Conservation (phyloP, 2,888 invertebrate genomes). For the Agrotis exclamationis region DNA sequence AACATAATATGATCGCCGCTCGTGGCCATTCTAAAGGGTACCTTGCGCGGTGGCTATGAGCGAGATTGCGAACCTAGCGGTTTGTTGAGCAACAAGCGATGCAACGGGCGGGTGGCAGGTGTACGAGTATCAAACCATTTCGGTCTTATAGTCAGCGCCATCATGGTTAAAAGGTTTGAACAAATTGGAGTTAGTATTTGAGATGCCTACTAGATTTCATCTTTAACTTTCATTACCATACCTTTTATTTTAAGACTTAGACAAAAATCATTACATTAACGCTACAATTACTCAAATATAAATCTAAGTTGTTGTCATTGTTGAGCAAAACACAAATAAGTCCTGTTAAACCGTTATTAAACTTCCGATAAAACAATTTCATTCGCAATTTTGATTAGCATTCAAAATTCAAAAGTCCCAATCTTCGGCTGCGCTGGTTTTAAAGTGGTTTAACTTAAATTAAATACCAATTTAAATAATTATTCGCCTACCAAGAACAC, state of each 20-base stretch:
- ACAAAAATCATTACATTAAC: background rate
- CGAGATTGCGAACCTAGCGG: too few relatives aligned
- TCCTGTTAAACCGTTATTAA: background rate
- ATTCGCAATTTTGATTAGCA: slow-evolving; percentile 48
- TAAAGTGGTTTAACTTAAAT: slow-evolving; percentile 56
- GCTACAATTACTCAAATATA: background rate
- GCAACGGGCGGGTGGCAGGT: too few relatives aligned
- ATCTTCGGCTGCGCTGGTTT: slow-evolving; percentile 12
- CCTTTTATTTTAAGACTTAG: background rate
- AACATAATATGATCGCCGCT: too few relatives aligned
- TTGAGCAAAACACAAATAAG: background rate
- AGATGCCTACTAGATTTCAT: too few relatives aligned
- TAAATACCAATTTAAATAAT: slow-evolving; percentile 58
- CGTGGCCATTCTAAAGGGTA: too few relatives aligned
- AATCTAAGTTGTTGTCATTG: background rate
- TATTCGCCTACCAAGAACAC: slow-evolving; percentile 51
- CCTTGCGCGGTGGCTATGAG: too few relatives aligned
- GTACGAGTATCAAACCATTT: too few relatives aligned
- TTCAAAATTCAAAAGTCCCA: slow-evolving; percentile 44
- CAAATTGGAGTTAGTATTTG: too few relatives aligned
- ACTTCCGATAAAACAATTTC: slow-evolving; percentile 30
- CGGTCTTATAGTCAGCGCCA: too few relatives aligned
- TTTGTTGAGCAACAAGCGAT: too few relatives aligned
- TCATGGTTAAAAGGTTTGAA: too few relatives aligned
- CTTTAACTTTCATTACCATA: background rate